A percentile compares a stretch with the other conserved stretches of the same genome.
phyloP scores from a whole-genome alignment of 2,888 invertebrate species.

The Lacanobia oleracea region DNA sequence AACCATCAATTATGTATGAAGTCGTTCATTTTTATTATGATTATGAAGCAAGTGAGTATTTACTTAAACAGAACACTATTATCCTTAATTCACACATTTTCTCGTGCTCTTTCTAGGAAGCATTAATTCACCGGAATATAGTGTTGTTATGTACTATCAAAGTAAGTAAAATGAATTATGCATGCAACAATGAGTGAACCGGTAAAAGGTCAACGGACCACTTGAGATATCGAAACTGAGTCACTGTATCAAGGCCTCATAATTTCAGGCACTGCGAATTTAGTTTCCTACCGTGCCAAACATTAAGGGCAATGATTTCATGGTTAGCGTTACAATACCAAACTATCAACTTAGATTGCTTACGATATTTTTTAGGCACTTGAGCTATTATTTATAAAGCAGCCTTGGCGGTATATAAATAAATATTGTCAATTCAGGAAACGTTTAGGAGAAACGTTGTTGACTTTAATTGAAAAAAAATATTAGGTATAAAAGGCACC shows the following conservation, averaged over 20 bases:
- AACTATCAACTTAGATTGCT: constrained; percentile 59
- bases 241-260: constrained; percentile 87
- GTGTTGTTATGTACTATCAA: constrained; percentile 27
- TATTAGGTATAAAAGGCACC: constrained; percentile 41
- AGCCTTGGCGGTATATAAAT: constrained; percentile 53
- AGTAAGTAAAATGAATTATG: constrained; percentile 72
- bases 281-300: constrained; percentile 67
- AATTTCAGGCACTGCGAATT: constrained; percentile 81
- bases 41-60: constrained; percentile 43
- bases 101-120: constrained; percentile 24
- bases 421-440: constrained; percentile 62
- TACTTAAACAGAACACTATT: constrained; percentile 26
- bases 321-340: constrained; percentile 67
- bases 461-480: constrained; percentile 53
- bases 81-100: constrained; percentile 26
- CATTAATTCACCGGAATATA: constrained; percentile 8
- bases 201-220: constrained; percentile 88
- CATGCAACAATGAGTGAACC: constrained; percentile 79
- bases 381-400: constrained; percentile 41
- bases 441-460: constrained; percentile 46
- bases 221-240: constrained; percentile 87
- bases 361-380: constrained; percentile 48
- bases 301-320: constrained; percentile 74
- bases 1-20: constrained; percentile 60
- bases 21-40: constrained; percentile 46